phyloP scores from a whole-genome alignment of 2,113 vertebrate species.

The Trachemys scripta region DNA sequence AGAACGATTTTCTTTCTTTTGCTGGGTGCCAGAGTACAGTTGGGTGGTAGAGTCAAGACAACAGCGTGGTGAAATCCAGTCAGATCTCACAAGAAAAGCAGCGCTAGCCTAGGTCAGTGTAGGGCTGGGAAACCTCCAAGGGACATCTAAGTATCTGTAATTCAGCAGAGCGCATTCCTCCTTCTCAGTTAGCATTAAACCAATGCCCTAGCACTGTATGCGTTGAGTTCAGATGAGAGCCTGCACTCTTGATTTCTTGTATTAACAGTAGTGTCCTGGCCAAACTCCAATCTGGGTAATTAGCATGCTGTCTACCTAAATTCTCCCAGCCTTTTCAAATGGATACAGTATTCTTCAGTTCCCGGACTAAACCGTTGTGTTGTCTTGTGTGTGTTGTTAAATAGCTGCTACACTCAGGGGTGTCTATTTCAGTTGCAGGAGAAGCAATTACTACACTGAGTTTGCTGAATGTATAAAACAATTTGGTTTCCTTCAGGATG shows the following conservation, averaged over 20 bases:
- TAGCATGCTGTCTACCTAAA: neutral
- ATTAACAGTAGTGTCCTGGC: neutral
- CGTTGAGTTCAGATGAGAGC: accelerated
- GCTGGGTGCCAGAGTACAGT: neutral
- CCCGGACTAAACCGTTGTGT: neutral
- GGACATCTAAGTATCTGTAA: accelerated
- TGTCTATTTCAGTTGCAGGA: neutral
- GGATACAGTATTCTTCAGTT: neutral
- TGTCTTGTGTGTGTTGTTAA: neutral
- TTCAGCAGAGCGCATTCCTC: neutral
- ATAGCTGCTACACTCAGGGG: neutral
- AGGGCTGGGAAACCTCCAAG: neutral
- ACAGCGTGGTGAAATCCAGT: neutral
- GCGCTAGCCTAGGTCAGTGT: accelerated
- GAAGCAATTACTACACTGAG: conserved; percentile 33
- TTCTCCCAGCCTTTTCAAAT: neutral
- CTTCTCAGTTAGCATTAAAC: neutral
- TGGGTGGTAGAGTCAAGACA: neutral
- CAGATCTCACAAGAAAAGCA: neutral
- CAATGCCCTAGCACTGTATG: neutral
- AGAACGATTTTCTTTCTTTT: too few relatives aligned
- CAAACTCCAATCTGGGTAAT: neutral
- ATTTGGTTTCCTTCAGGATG: conserved; percentile 43
- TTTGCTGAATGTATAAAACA: conserved; percentile 9
- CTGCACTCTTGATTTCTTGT: neutral